A percentile compares a stretch with the other conserved stretches of the same genome.
Evolutionary conservation across 2,797 vertebrate genomes (phyloP).

Genomic region (Malurus splendens): DNA sequence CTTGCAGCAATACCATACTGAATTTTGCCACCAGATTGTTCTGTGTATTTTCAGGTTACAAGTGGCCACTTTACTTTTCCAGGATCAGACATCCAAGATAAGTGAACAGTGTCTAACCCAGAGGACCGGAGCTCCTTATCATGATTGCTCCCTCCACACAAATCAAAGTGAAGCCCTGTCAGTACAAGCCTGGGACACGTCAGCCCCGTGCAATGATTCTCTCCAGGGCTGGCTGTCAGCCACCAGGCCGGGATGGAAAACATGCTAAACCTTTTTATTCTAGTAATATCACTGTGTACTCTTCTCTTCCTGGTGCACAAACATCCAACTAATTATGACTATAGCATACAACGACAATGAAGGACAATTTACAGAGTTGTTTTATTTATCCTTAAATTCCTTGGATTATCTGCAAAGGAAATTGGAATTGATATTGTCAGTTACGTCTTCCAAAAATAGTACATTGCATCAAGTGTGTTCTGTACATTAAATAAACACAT

Average conservation of each 20-base stretch:
- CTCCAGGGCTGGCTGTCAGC: background rate
- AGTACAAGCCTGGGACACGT: background rate
- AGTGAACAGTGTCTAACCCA: background rate
- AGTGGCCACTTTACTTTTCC: background rate
- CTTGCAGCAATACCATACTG: background rate
- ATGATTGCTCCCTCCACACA: background rate
- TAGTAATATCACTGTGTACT: background rate
- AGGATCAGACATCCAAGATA: background rate
- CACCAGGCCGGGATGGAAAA: background rate
- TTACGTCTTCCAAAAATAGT: background rate
- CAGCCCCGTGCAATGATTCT: background rate
- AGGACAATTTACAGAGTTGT: background rate
- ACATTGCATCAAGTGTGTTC: background rate
- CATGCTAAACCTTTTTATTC: background rate
- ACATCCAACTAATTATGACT: background rate
- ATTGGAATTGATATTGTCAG: background rate
- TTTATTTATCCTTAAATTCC: conserved; percentile 4
- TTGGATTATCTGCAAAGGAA: background rate
- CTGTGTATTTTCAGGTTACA: background rate
- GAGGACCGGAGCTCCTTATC: background rate
- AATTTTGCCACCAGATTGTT: background rate
- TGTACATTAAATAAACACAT: background rate
- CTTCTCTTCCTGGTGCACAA: background rate
- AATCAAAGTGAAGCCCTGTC: background rate
- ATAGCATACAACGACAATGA: background rate